phyloP scores from a whole-genome alignment of 30 jellyfish, hydroid and myxozoan species.

The Euphysa ruthae region DNA sequence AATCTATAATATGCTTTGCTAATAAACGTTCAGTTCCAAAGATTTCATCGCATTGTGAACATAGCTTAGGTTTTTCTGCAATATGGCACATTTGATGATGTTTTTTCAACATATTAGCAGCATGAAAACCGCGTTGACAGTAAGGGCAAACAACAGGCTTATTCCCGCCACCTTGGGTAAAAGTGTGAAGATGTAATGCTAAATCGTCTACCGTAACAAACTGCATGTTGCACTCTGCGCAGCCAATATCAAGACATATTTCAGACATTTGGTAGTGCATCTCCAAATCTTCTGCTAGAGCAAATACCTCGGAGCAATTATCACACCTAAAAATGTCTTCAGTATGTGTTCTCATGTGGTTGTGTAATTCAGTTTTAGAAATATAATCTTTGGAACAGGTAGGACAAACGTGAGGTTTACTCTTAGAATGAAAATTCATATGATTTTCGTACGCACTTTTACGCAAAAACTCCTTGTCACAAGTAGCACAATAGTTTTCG shows the following conservation, averaged over 20 bases:
- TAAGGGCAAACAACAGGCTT: conserved; percentile 5
- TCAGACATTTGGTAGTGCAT: conserved; percentile 43
- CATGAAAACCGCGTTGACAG: conserved; percentile 42
- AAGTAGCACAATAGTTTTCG: conserved; percentile 3
- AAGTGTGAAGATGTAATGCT: conserved; percentile 7
- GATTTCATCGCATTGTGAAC: conserved; percentile 14
- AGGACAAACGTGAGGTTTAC: conserved; percentile 6
- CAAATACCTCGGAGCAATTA: conserved; percentile 14
- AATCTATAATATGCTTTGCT: not conserved
- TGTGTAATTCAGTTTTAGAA: not conserved
- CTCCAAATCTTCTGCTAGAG: conserved; percentile 23
- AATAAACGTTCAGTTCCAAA: conserved; percentile 14
- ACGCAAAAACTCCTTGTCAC: conserved; percentile 22
- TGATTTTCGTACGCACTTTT: conserved; percentile 19
- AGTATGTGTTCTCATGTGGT: conserved; percentile 19
- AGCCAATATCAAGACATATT: conserved; percentile 14
- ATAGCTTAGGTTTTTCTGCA: conserved; percentile 6
- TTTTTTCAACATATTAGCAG: not conserved
- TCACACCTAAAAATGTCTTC: conserved; percentile 20
- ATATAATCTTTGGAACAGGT: conserved; percentile 11
- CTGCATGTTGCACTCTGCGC: conserved; percentile 25
- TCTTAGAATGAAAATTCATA: not conserved
- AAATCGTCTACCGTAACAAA: conserved; percentile 6
- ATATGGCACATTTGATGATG: conserved; percentile 8
- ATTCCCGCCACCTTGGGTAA: not conserved